Conservation (phyloP, 2,113 vertebrate species). For the Prunella himalayana region DNA sequence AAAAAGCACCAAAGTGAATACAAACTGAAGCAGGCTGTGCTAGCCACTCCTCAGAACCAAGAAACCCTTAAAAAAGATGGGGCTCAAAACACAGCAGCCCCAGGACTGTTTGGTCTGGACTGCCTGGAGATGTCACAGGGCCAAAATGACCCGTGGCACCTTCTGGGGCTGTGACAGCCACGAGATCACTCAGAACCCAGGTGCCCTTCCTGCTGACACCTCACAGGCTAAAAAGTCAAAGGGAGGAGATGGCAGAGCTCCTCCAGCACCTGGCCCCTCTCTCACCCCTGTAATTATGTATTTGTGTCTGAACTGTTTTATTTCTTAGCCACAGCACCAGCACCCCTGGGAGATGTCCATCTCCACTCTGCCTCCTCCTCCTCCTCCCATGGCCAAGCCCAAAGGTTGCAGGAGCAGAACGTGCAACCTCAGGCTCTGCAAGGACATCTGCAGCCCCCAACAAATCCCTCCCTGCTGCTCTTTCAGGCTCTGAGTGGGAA, state of each 20-base stretch:
- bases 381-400: background rate
- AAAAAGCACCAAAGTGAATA: background rate
- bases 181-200: accelerated
- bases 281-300: background rate
- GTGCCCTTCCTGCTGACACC: background rate
- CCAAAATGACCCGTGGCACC: background rate
- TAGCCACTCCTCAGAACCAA: background rate
- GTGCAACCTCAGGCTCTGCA: background rate
- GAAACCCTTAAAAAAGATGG: background rate
- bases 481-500: background rate
- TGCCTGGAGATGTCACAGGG: background rate
- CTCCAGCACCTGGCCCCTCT: background rate
- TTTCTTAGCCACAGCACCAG: background rate
- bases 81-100: background rate
- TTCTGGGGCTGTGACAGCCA: background rate
- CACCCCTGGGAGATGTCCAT: background rate
- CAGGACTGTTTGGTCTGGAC: background rate
- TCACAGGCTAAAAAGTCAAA: background rate
- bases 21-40: background rate
- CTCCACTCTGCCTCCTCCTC: background rate
- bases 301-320: background rate
- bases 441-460: background rate
- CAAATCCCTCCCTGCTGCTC: conserved; percentile 11
- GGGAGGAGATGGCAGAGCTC: background rate
- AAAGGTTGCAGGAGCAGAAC: background rate